Evolutionary conservation across 2,888 invertebrate species (phyloP), one percentile per base, ranked within the genome.

Genomic region (Ypsolopha scabrella): DNA sequence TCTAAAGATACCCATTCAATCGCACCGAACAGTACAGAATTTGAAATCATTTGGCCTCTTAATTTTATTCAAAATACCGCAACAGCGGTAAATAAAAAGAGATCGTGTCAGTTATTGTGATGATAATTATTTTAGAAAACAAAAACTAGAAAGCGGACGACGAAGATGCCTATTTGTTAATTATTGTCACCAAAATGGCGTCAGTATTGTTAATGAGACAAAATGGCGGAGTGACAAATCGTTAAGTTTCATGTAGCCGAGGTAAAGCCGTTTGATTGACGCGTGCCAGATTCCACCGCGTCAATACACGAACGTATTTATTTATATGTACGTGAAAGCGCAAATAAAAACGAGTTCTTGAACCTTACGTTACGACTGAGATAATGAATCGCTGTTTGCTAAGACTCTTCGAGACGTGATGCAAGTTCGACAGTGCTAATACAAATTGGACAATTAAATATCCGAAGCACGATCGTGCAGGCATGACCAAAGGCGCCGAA

Each of bases 91-190:
- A 78, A 73, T 78, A 79, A 72, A 82, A 82, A 78, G 81, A 81
- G 77, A 80, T 81, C 77, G 75, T 68, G 72, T 72, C 71, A 69
- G 71, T 75, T 80, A 81, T 86, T 86, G 85, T 86, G 59, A 86
- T 86, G 85, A 80, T 86, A 86, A 86, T 86, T 81, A 81, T 82
- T 85, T 80, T 70, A 62, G 78, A 79, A 82, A 82, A 85, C 85
- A 83, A 83, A 80, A 82, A 81, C 79, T 82, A 86, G 85, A 86
- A 86, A 86, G 83, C 80, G 75, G 74, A 65, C 76, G 70, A 56
- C 71, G 68, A 67, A 72, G 79, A 82, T 81, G 80, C 70, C 73
- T 81, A 82, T 83, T 82, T 76, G 83, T 82, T 83, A 85, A 86
- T 85, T 85, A 81, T 83, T 82, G 82, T 82, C 81, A 78, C 83